Percentiles rank a stretch among this genome's conserved stretches.
phyloP scores from a whole-genome alignment of 2,888 invertebrate genomes.

The Aproaerema taeniolella region DNA sequence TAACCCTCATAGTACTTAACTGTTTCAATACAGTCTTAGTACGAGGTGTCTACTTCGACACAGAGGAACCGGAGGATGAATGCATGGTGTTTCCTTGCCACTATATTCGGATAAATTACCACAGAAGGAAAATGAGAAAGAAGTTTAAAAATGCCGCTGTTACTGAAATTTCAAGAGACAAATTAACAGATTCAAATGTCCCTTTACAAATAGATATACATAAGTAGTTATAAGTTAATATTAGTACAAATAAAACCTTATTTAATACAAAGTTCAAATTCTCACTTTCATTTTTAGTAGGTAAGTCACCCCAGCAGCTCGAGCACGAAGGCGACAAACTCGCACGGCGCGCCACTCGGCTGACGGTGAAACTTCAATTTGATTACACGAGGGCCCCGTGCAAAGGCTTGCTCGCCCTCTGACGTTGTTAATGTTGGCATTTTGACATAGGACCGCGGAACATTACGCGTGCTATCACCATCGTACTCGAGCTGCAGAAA shows the following conservation, averaged over 20 bases:
- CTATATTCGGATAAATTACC: conserved; percentile 77
- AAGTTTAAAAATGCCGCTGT: conserved; percentile 5
- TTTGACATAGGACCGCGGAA: no score
- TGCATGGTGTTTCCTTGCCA: conserved; percentile 91
- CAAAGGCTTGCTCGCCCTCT: no score
- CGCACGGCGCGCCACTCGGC: no score
- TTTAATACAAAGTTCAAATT: no score
- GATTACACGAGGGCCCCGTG: no score
- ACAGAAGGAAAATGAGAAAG: conserved; percentile 10
- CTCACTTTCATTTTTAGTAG: no score
- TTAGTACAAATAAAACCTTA: background rate
- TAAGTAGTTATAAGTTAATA: conserved; percentile 1
- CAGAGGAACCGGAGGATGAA: conserved; percentile 88
- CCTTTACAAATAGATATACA: conserved; percentile 8
- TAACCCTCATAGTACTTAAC: conserved; percentile 86
- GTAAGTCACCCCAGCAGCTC: no score
- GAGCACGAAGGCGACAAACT: no score
- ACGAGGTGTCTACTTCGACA: conserved; percentile 92
- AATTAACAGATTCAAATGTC: conserved; percentile 3
- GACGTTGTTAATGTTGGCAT: no score
- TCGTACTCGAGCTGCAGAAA: no score
- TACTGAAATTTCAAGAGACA: background rate
- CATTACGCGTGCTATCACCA: no score
- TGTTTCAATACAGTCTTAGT: conserved; percentile 92
- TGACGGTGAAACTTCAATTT: no score